These are phyloP conservation scores for Pogoniulus pusillus DNA, from an alignment of 2,797 vertebrate species.

Conservation along the genomic window DNA sequence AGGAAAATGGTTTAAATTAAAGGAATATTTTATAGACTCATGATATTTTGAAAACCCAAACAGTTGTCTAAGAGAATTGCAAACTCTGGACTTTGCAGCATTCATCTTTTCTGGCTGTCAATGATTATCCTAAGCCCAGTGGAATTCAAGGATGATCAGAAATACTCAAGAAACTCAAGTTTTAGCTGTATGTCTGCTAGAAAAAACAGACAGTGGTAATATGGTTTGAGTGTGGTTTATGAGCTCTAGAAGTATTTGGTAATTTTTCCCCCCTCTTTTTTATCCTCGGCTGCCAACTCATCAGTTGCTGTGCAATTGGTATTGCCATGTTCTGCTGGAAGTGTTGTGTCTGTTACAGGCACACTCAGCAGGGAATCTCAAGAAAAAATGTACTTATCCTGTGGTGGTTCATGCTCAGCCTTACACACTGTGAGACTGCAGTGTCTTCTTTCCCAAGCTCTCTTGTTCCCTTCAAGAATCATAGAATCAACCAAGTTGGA, in stretches of 20 bases:
- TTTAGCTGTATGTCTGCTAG: background rate
- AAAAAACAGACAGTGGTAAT: background rate
- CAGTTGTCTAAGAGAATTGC: background rate
- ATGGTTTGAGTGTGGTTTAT: background rate
- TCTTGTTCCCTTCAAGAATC: background rate
- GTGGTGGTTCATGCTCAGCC: background rate
- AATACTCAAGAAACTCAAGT: background rate
- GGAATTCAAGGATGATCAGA: constrained; percentile 16
- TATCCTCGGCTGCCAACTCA: background rate
- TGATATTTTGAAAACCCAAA: background rate
- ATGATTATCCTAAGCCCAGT: background rate
- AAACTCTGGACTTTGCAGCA: background rate
- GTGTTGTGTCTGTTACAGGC: background rate
- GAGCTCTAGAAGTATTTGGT: background rate
- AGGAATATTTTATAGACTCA: background rate
- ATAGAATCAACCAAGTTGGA: too few relatives aligned
- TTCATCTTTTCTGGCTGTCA: constrained; percentile 4
- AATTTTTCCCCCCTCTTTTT: background rate
- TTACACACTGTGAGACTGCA: background rate
- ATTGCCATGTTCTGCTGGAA: background rate
- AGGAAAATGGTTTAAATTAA: background rate
- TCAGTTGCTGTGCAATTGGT: background rate
- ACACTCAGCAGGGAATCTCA: background rate
- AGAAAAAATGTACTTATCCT: background rate
- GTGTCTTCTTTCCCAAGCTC: background rate